Evolutionary conservation across 2,797 vertebrate genomes (phyloP).

Genomic region (Gymnoscopelus braueri): DNA sequence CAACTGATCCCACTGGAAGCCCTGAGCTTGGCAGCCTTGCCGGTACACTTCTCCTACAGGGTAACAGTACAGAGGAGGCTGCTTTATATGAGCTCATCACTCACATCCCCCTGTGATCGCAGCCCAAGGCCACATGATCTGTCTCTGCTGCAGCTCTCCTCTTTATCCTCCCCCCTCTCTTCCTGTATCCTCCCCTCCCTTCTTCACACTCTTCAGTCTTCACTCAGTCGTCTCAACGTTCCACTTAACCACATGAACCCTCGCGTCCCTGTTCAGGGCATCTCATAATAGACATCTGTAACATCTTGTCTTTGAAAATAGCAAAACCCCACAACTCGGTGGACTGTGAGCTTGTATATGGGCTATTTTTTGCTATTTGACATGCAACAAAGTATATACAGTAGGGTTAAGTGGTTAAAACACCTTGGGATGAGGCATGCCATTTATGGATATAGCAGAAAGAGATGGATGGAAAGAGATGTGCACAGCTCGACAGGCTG

Average conservation of each 20-base stretch:
- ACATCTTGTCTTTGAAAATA: too few relatives aligned
- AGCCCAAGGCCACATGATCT: conserved; percentile 34
- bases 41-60: conserved; percentile 4
- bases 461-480: neutral
- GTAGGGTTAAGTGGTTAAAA: neutral
- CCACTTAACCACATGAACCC: neutral
- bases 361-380: too few relatives aligned
- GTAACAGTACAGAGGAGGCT: conserved; percentile 25
- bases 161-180: neutral
- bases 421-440: neutral
- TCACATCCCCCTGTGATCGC: conserved; percentile 47
- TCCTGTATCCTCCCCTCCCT: neutral
- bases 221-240: neutral
- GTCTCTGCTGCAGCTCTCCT: conserved; percentile 34
- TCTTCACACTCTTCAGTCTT: conserved; percentile 11
- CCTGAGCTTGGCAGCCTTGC: conserved; percentile 12
- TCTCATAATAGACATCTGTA: neutral
- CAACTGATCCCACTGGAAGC: conserved; percentile 26
- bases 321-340: too few relatives aligned
- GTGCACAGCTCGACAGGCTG: conserved; percentile 3
- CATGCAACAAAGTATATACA: too few relatives aligned
- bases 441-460: neutral
- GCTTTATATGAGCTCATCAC: conserved; percentile 50
- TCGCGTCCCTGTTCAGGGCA: conserved; percentile 4
- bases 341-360: too few relatives aligned